Evolutionary conservation across 2,888 invertebrate species (phyloP), one percentile per base, ranked within the genome.

Genomic region (Troides oblongomaculatus): DNA sequence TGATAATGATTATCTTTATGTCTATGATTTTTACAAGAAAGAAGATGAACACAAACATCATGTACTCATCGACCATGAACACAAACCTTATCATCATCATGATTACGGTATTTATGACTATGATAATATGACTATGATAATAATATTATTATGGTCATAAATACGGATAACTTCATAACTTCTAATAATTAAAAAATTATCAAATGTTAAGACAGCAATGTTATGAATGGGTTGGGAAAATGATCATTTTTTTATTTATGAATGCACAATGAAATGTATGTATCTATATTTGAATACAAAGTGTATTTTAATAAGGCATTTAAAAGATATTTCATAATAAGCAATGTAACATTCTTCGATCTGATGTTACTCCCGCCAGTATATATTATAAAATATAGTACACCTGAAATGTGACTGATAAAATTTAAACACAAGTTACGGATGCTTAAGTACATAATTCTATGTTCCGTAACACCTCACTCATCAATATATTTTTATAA

Each of bases 1-100:
- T 36, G 43, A 61, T 17, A 43, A 46, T 5, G 30, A 69, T 36
- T 5, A 56, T 17, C 21, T 39, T n/a, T 21, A 68, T 53, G 58
- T 50, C n/a, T 58, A 58, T 18, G 64, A 23, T 12, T n/a, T 56
- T 6, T 4, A 69, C 10, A n/a, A 68, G 3, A 18, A 68, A 8
- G 25, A 43, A 43, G 21, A 57, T 36, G 60, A 61, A 21, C 64
- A 64, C 30, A 39, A 61, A 30, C 30, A 30, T n/a, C 67, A 62
- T 58, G 23, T 43, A 58, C 43, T 39, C 14, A 23, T 58, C 21
- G 39, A 64, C n/a, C 64, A 64, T 58, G 17, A 64, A 43, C 10
- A 56, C 21, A 56, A 56, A 21, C 56, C 18, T 56, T 5, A 30
- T 30, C 8, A 21, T 56, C 56, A 56, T 56, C 21, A n/a, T 56